phyloP scores from a whole-genome alignment of 2,888 invertebrate species.

The Epirrhoe alternata region DNA sequence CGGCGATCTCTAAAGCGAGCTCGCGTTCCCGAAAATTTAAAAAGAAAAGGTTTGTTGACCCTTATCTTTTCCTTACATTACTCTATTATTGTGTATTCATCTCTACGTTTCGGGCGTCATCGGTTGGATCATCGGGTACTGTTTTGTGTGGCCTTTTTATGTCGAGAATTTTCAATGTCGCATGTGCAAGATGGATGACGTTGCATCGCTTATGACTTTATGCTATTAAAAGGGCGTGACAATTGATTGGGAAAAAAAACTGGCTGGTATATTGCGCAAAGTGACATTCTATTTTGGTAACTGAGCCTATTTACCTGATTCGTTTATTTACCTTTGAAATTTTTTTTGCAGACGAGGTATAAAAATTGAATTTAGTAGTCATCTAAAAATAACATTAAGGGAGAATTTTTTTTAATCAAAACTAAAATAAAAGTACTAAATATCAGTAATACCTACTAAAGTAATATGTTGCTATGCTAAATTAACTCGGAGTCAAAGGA shows the following conservation, averaged over 20 bases:
- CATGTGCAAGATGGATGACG: conserved; percentile 26
- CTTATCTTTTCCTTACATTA: conserved; percentile 7
- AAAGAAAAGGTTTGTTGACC: conserved; percentile 27
- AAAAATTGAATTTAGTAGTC: too few species aligned
- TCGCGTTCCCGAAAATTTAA: conserved; percentile 20
- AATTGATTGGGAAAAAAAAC: background rate
- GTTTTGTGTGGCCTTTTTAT: background rate
- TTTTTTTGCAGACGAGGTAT: too few species aligned
- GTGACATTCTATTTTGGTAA: too few species aligned
- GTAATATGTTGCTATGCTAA: too few species aligned
- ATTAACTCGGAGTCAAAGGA: too few species aligned
- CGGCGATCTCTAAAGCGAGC: conserved; percentile 21
- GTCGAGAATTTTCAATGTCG: conserved; percentile 18
- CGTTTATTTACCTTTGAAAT: too few species aligned
- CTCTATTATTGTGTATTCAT: background rate
- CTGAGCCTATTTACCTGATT: too few species aligned
- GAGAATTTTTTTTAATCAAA: too few species aligned
- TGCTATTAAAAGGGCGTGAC: background rate
- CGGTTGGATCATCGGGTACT: background rate
- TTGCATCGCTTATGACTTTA: conserved; percentile 10
- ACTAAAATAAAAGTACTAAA: too few species aligned
- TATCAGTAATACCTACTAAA: too few species aligned
- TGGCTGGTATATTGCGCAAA: background rate
- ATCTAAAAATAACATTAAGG: too few species aligned
- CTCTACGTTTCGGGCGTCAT: background rate